Conservation (phyloP, 2,113 vertebrate species). For the Nerophis ophidion region DNA sequence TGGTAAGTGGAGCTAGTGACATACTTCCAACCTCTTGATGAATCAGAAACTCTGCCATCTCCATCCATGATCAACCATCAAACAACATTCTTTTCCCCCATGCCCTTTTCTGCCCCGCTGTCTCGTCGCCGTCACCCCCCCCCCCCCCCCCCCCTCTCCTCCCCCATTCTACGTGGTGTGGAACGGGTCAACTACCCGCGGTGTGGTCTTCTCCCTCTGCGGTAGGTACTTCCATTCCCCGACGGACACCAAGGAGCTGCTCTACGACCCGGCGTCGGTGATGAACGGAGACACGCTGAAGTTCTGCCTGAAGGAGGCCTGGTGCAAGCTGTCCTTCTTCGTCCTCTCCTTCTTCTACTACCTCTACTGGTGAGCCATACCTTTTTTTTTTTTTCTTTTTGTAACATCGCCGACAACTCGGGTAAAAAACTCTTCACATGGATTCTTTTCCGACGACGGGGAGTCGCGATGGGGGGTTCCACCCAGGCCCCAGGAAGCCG, state of each 20-base stretch:
- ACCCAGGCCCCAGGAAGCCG: slow-evolving; percentile 7
- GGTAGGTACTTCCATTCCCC: slow-evolving; percentile 95
- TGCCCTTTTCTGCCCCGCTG: slow-evolving; percentile 43
- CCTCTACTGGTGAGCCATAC: slow-evolving; percentile 85
- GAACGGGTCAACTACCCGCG: slow-evolving; percentile 67
- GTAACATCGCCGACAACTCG: background rate
- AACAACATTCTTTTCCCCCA: slow-evolving; percentile 30
- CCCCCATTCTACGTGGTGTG: slow-evolving; percentile 13
- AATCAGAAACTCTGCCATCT: slow-evolving; percentile 1
- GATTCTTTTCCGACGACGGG: too few species aligned
- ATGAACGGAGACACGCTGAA: slow-evolving; percentile 94
- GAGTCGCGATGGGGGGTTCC: too few species aligned
- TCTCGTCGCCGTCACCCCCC: slow-evolving; percentile 13
- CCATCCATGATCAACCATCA: slow-evolving; percentile 36
- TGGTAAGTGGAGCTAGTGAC: too few species aligned
- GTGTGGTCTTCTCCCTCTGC: slow-evolving; percentile 62
- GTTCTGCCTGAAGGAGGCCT: slow-evolving; percentile 97
- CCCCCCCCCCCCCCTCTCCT: slow-evolving; percentile 8
- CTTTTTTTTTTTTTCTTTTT: too few species aligned
- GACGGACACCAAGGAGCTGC: slow-evolving; percentile 89
- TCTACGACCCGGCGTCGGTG: slow-evolving; percentile 90
- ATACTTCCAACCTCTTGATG: background rate
- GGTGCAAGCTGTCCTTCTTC: slow-evolving; percentile 98
- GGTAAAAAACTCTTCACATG: slow-evolving; percentile 6
- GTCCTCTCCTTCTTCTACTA: slow-evolving; percentile 99